phyloP scores from a whole-genome alignment of 2,113 vertebrate genomes.

The Larimichthys polyactis region DNA sequence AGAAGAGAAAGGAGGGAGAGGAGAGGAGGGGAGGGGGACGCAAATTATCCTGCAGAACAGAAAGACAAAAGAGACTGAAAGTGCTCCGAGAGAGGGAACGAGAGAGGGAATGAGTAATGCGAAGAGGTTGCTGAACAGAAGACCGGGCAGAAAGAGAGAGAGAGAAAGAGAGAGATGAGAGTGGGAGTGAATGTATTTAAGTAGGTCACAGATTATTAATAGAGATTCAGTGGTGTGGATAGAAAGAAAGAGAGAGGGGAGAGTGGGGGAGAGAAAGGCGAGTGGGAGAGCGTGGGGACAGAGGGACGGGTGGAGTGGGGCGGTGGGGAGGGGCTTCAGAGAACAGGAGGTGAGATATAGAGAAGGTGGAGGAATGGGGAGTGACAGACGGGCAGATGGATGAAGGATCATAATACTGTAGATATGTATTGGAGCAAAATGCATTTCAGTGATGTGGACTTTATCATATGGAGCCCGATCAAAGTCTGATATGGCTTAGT shows the following conservation, averaged over 20 bases:
- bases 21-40: not conserved
- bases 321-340: constrained; percentile 43
- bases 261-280: constrained; percentile 44
- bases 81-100: constrained; percentile 52
- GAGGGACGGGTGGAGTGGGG: constrained; percentile 44
- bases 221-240: constrained; percentile 86
- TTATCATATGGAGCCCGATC: constrained; percentile 59
- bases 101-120: constrained; percentile 72
- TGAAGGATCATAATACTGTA: constrained; percentile 65
- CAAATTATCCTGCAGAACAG: constrained; percentile 76
- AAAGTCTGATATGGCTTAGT: constrained; percentile 59
- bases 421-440: constrained; percentile 56
- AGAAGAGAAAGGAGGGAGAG: not conserved
- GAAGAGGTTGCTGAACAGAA: constrained; percentile 68
- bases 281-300: constrained; percentile 49
- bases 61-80: constrained; percentile 77
- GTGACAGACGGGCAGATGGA: constrained; percentile 78
- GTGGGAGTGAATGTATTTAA: constrained; percentile 85
- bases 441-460: constrained; percentile 70
- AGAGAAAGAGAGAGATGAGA: constrained; percentile 66
- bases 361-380: constrained; percentile 70
- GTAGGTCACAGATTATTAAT: constrained; percentile 90
- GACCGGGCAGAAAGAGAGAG: constrained; percentile 50
- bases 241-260: constrained; percentile 75
- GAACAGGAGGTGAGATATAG: constrained; percentile 61